Evolutionary conservation across 2,113 vertebrate genomes (phyloP).

Genomic region (Ceratotherium simum): DNA sequence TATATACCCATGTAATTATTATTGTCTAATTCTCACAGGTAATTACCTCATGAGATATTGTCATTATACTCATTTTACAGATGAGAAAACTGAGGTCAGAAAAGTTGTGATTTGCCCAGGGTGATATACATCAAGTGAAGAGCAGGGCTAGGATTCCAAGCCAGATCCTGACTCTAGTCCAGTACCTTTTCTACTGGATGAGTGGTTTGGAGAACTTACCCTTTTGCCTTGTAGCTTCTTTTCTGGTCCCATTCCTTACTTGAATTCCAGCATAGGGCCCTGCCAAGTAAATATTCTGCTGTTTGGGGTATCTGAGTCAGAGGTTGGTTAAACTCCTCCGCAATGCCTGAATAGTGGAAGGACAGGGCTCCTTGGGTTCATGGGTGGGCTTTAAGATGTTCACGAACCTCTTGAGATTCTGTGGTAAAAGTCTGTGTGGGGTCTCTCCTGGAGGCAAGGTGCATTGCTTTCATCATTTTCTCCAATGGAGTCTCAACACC

Average conservation of each 20-base stretch:
- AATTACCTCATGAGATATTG: background rate
- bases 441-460: background rate
- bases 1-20: background rate
- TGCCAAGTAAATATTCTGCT: background rate
- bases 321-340: background rate
- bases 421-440: background rate
- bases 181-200: background rate
- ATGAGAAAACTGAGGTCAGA: constrained; percentile 27
- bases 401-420: background rate
- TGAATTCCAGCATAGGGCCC: background rate
- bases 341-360: background rate
- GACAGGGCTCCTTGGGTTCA: background rate
- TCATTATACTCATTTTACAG: background rate
- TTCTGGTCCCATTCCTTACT: background rate
- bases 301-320: background rate
- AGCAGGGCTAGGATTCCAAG: background rate
- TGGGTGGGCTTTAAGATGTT: background rate
- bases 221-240: background rate
- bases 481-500: background rate
- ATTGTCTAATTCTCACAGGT: constrained; percentile 6
- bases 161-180: background rate
- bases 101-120: constrained; percentile 21
- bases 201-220: background rate
- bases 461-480: background rate
- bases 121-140: background rate